Evolutionary conservation across 2,888 invertebrate genomes (phyloP), one percentile per base, ranked within the genome.

Genomic region (Prosapia bicincta): DNA sequence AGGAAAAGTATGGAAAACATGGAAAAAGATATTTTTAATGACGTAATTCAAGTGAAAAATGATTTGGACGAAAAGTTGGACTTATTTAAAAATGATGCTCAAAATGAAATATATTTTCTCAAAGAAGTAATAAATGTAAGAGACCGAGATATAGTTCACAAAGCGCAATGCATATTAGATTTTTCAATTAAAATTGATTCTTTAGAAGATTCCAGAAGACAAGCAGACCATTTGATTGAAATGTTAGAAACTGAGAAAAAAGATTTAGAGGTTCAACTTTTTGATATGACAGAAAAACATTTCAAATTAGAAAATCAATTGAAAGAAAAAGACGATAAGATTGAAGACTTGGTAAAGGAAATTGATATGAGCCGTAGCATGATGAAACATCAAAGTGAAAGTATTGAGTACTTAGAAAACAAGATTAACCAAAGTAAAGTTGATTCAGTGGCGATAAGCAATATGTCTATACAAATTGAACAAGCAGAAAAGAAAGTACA

Each of bases 1-100:
- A 69, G 54, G 26, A 54, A 68, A 73, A 68, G 68, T 26, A 68
- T 73, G 69, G 69, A 73, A 26, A 32, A 43, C 20, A 68, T 73
- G 26, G 68, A 73, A 68, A 26, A 68, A 68, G 73, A 73, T n/a
- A 73, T 69, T 13, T 26, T 73, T 6, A 2, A 28, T n/a, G 73
- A 73, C 20, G 73, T 73, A 1, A 26, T 20, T 25, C 30, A 26
- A 25, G 54, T 54, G n/a, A 54, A 54, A 32, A 28, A 38, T 25
- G n/a, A 38, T 26, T 73, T 73, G 15, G 68, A 25, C n/a, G 68
- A 26, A 9, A 25, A 54, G 30, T 26, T 24, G 54, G 73, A 73
- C 10, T 26, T 26, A 20, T 43, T 73, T 24, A 68, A 68, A 68
- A 24, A 25, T 13, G 20, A 68, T 43, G 73, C 73, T n/a, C 9